phyloP scores from a whole-genome alignment of 2,797 vertebrate species.

The Chaetodon trifasciatus region DNA sequence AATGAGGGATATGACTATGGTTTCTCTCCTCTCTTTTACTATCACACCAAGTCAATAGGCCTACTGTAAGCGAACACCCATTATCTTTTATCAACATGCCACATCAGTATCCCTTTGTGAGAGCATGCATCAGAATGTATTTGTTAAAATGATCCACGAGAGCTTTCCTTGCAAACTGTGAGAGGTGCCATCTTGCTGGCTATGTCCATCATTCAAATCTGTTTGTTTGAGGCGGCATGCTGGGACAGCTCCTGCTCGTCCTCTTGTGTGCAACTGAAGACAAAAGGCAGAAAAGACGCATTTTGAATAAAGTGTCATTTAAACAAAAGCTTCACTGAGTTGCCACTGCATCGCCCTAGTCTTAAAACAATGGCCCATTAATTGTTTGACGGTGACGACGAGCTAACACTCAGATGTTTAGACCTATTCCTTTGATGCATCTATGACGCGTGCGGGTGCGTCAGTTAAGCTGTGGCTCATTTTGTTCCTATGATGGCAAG shows the following conservation, averaged over 20 bases:
- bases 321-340: slow-evolving; percentile 13
- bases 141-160: slow-evolving; percentile 33
- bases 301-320: slow-evolving; percentile 36
- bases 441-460: too few relatives aligned
- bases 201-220: slow-evolving; percentile 65
- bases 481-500: too few relatives aligned
- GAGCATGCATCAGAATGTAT: slow-evolving; percentile 35
- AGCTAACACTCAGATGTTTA: not conserved
- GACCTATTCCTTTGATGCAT: too few relatives aligned
- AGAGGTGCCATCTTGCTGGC: slow-evolving; percentile 45
- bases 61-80: slow-evolving; percentile 16
- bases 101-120: slow-evolving; percentile 24
- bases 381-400: slow-evolving; percentile 10
- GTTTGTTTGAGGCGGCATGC: slow-evolving; percentile 54
- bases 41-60: not conserved
- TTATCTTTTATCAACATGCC: slow-evolving; percentile 44
- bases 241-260: slow-evolving; percentile 66
- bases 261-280: slow-evolving; percentile 41
- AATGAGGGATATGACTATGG: slow-evolving; percentile 8
- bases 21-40: not conserved
- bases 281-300: slow-evolving; percentile 15
- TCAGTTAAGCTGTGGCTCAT: too few relatives aligned
- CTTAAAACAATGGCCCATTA: not conserved
- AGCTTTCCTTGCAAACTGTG: slow-evolving; percentile 35
- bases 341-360: not conserved